A percentile compares a stretch with the other conserved stretches of the same genome.
Conservation (phyloP, 2,113 vertebrate species). For the Gymnocephalus cernua region DNA sequence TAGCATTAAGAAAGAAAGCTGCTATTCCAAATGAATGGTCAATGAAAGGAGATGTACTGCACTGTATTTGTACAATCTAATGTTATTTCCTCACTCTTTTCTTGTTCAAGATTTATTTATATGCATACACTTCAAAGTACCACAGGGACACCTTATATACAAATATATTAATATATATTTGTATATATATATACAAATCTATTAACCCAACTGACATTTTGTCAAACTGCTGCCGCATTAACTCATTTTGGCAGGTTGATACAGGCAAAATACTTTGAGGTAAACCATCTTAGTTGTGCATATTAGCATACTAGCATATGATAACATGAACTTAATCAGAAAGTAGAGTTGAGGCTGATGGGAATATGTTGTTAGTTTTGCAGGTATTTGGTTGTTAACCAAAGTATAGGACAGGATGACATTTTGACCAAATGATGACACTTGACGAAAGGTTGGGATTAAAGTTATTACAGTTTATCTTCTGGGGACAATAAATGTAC, state of each 20-base stretch:
- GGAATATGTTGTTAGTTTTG: neutral
- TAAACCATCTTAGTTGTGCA: neutral
- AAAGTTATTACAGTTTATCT: neutral
- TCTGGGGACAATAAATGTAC: neutral
- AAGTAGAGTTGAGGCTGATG: neutral
- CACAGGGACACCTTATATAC: neutral
- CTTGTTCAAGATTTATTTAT: neutral
- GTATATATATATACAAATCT: too few species aligned
- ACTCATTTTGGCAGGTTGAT: neutral
- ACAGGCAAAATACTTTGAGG: neutral
- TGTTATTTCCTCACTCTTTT: neutral
- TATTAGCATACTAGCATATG: neutral
- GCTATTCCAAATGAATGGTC: constrained; percentile 8
- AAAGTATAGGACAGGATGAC: neutral
- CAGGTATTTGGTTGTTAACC: too few species aligned
- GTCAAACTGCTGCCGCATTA: neutral
- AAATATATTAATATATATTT: too few species aligned
- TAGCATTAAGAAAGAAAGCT: neutral
- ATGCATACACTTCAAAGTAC: neutral
- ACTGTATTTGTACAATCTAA: too few species aligned
- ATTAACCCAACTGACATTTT: neutral
- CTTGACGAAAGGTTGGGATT: neutral
- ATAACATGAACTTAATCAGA: too few species aligned
- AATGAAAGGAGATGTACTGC: neutral
- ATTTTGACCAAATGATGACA: neutral